These are phyloP conservation scores for Lymantria dispar DNA, from an alignment of 2,888 invertebrate species.

Conservation along the genomic window DNA sequence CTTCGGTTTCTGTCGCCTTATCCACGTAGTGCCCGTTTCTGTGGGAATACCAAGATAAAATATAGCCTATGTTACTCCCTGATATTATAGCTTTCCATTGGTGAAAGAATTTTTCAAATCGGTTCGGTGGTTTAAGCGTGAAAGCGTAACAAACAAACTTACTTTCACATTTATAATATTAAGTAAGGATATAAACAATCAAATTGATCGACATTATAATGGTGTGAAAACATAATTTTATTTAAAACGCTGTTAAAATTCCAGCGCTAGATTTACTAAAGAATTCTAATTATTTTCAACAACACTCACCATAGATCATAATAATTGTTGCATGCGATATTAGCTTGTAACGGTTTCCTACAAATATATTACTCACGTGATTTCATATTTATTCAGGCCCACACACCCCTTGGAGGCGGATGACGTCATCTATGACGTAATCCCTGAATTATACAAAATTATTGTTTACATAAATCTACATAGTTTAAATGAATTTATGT, in stretches of 20 bases:
- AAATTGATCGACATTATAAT: too few relatives aligned
- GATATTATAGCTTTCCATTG: too few relatives aligned
- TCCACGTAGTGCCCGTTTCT: too few relatives aligned
- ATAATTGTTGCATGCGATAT: background rate
- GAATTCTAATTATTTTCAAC: background rate
- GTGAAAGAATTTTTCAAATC: too few relatives aligned
- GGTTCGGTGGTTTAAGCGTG: too few relatives aligned
- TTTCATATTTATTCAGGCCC: conserved; percentile 9
- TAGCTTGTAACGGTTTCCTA: background rate
- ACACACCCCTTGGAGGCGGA: conserved; percentile 8
- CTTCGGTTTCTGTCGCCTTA: too few relatives aligned
- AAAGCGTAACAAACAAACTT: too few relatives aligned
- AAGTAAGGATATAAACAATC: too few relatives aligned
- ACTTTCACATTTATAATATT: too few relatives aligned
- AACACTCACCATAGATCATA: background rate
- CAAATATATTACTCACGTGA: conserved; percentile 18
- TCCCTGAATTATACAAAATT: background rate
- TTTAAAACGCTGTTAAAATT: background rate
- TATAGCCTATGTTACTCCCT: too few relatives aligned
- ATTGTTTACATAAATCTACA: background rate
- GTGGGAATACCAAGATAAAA: too few relatives aligned
- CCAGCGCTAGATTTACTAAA: background rate
- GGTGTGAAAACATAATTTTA: too few relatives aligned
- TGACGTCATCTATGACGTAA: conserved; percentile 16
- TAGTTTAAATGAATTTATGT: background rate